Conservation (phyloP, 2,113 vertebrate species). For the Gallinago undulata region DNA sequence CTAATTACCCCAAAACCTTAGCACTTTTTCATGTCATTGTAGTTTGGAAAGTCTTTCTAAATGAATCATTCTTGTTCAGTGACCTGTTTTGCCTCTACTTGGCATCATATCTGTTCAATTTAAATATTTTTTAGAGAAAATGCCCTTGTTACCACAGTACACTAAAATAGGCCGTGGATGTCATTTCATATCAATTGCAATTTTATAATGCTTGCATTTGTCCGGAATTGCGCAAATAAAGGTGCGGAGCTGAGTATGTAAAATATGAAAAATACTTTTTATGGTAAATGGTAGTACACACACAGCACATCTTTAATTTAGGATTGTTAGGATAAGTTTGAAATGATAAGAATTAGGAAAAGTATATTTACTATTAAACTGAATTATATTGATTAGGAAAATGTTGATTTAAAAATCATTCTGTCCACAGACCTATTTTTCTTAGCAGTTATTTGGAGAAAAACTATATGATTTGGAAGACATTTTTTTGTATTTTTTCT, state of each 20-base stretch:
- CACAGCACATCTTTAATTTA: background rate
- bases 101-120: background rate
- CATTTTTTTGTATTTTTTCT: background rate
- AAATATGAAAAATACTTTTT: background rate
- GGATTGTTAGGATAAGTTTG: background rate
- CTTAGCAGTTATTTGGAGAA: background rate
- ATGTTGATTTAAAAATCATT: background rate
- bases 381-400: background rate
- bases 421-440: background rate
- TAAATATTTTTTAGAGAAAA: background rate
- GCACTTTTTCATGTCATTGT: background rate
- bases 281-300: background rate
- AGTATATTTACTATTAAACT: background rate
- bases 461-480: background rate
- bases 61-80: background rate
- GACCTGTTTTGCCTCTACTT: background rate
- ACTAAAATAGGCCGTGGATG: background rate
- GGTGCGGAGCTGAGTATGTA: background rate
- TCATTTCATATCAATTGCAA: background rate
- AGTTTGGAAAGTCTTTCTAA: background rate
- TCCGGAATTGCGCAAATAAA: background rate
- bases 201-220: background rate
- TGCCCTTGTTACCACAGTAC: background rate
- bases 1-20: background rate
- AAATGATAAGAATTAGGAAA: background rate